These are phyloP conservation scores for Pseudomugil gertrudae DNA, from an alignment of 2,797 vertebrate genomes.

Conservation along the genomic window DNA sequence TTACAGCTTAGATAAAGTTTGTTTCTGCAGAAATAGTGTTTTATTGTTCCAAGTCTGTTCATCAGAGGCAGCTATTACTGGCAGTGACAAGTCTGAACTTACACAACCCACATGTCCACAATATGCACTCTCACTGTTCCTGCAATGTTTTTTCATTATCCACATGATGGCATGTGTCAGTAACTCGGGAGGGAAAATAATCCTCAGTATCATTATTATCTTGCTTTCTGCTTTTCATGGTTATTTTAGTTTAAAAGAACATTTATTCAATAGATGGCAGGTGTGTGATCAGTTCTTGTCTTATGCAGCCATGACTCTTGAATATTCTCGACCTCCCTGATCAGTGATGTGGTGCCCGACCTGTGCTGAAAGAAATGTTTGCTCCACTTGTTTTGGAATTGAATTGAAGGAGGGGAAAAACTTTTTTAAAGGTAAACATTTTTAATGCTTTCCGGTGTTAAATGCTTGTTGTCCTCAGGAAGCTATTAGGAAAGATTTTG, in stretches of 20 bases:
- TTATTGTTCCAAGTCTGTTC: slow-evolving; percentile 62
- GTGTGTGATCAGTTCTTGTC: slow-evolving; percentile 47
- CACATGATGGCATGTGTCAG: slow-evolving; percentile 49
- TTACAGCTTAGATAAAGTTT: slow-evolving; percentile 34
- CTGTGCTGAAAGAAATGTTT: slow-evolving; percentile 70
- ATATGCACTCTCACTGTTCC: slow-evolving; percentile 48
- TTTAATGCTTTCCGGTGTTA: slow-evolving; percentile 79
- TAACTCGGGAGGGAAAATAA: slow-evolving; percentile 36
- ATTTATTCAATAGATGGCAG: slow-evolving; percentile 34
- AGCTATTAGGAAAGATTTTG: slow-evolving; percentile 76
- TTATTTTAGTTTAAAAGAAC: slow-evolving; percentile 32
- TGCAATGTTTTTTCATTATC: slow-evolving; percentile 45
- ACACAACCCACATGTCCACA: slow-evolving; percentile 62
- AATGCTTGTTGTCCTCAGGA: slow-evolving; percentile 79
- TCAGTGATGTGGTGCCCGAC: slow-evolving; percentile 71
- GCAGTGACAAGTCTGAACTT: slow-evolving; percentile 67
- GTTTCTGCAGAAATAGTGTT: slow-evolving; percentile 38
- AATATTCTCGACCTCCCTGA: slow-evolving; percentile 66
- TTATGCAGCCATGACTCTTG: slow-evolving; percentile 48
- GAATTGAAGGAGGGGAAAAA: slow-evolving; percentile 63
- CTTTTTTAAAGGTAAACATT: slow-evolving; percentile 46
- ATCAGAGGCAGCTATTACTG: slow-evolving; percentile 81
- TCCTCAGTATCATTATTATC: slow-evolving; percentile 42
- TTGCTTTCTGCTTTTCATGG: slow-evolving; percentile 43
- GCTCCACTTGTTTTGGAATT: slow-evolving; percentile 79